These are phyloP conservation scores for Phaenicophaeus curvirostris DNA, from an alignment of 2,797 vertebrate species.

Conservation along the genomic window DNA sequence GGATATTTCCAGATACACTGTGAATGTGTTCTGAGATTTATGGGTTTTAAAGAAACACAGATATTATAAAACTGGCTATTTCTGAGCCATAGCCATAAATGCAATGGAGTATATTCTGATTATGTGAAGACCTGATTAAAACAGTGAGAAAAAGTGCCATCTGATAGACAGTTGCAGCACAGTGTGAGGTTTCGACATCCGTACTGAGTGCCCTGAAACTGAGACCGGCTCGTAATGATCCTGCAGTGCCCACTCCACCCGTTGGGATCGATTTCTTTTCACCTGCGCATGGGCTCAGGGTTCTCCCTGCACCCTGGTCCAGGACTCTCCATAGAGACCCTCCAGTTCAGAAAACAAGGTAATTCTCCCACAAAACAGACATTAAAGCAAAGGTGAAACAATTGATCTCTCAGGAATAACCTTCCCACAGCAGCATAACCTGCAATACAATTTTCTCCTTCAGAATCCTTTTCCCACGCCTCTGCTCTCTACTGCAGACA, in stretches of 20 bases:
- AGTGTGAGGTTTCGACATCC: not conserved
- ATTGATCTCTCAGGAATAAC: not conserved
- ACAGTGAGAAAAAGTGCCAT: not conserved
- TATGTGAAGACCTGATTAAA: not conserved
- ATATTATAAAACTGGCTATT: not conserved
- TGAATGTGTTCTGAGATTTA: not conserved
- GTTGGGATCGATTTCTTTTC: rapidly evolving
- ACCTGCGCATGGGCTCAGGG: not conserved
- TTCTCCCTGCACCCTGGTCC: not conserved
- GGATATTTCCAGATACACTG: not conserved
- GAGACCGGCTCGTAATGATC: not conserved
- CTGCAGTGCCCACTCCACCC: not conserved
- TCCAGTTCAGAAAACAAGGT: not conserved
- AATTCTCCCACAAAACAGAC: not conserved
- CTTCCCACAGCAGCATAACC: not conserved
- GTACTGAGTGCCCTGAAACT: not conserved
- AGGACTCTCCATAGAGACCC: not conserved
- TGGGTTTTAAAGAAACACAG: not conserved
- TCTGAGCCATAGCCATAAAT: not conserved
- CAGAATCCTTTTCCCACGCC: not conserved
- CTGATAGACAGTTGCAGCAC: not conserved
- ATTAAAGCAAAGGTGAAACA: not conserved
- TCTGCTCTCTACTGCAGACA: rapidly evolving
- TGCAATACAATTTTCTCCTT: not conserved
- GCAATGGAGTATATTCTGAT: not conserved